Conservation (phyloP, 2,113 vertebrate species). For the Blennius ocellaris region DNA sequence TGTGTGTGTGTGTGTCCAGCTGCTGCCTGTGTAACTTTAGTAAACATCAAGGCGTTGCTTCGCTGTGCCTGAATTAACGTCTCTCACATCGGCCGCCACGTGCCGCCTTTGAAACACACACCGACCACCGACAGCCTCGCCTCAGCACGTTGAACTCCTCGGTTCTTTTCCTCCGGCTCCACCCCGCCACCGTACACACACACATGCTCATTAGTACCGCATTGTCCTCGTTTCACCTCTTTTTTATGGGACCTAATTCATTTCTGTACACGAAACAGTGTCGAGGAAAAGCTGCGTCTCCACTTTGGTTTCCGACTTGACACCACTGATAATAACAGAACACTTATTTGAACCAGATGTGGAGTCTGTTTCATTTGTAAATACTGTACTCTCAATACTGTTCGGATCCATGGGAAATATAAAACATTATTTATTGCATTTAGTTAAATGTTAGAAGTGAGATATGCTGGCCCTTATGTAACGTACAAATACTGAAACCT, state of each 20-base stretch:
- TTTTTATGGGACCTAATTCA: conserved; percentile 37
- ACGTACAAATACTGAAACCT: no score
- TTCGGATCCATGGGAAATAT: no score
- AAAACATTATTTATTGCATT: no score
- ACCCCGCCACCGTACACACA: conserved; percentile 52
- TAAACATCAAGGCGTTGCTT: conserved; percentile 89
- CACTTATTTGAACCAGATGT: no score
- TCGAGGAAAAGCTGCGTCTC: background rate
- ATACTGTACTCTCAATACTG: no score
- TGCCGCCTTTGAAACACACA: conserved; percentile 90
- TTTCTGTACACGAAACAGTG: background rate
- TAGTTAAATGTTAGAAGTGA: no score
- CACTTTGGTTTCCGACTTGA: background rate
- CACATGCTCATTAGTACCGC: conserved; percentile 56
- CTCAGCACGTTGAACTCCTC: conserved; percentile 65
- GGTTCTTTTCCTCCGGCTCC: conserved; percentile 56
- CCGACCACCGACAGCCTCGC: conserved; percentile 70
- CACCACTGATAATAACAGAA: no score
- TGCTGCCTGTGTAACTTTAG: conserved; percentile 81
- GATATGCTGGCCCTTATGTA: no score
- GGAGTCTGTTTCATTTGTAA: no score
- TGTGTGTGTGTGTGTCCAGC: conserved; percentile 56
- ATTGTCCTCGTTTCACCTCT: conserved; percentile 43
- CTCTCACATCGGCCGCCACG: conserved; percentile 89
- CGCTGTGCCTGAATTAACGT: conserved; percentile 88